Evolutionary conservation across 2,888 invertebrate species (phyloP), one percentile per base, ranked within the genome.

Genomic region (Chrysolina americana): DNA sequence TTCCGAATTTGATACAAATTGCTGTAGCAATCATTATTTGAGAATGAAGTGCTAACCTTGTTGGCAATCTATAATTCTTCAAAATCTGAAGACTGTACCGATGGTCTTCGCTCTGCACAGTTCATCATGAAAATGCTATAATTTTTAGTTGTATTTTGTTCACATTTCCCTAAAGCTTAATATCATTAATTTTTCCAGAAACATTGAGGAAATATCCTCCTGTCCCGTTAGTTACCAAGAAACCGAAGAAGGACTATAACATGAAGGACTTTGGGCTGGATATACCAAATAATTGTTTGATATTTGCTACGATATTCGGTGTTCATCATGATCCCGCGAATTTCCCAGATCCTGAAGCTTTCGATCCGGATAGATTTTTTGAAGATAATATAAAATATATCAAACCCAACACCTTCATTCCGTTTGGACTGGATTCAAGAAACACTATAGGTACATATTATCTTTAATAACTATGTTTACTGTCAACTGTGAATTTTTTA

Each of bases 201-300:
- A 81, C 81, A 9, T 65, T 83, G 44, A 75, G 83, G 47, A 83
- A 83, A 77, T 82, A 80, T 59, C 83, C 83, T 50, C 78, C 80
- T 19, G 65, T 80, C 59, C 79, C 82, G 6, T 72, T 78, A 36
- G 65, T 81, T 13, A 68, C 71, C 41, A 80, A 77, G 73, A 65
- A 53, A 53, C 68, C 53, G 8, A 68, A 53, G 19, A 68, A 41
- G 53, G 53, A 56, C 4, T 53, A 65, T 47, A 68, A 70, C 48
- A 56, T 41, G 23, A 48, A 65, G 15, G 74, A 76, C 19, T 69
- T 66, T 41, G 50, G 71, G 8, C 65, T 70, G 41, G 68, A 76
- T 21, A 41, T 79, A 10, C 76, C 76, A 5, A 77, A 80, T 69
- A 73, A 76, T 41, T 64, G 69, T 9, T 65, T 81, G 13, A 63